phyloP scores from a whole-genome alignment of 2,113 vertebrate genomes.

The Ahaetulla prasina region DNA sequence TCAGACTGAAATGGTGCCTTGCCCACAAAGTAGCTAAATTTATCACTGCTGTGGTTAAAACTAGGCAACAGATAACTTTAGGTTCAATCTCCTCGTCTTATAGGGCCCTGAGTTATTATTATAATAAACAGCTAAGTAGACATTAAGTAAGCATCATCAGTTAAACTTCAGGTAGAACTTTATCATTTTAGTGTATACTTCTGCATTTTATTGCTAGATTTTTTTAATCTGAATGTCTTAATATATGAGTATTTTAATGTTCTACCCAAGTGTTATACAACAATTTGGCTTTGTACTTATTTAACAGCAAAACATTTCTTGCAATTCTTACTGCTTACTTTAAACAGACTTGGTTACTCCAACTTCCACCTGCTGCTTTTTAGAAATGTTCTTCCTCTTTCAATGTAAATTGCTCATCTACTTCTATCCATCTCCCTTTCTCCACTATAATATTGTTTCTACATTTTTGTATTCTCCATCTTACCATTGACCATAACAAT shows the following conservation, averaged over 20 bases:
- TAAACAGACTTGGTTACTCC: neutral
- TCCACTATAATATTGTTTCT: neutral
- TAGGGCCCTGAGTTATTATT: neutral
- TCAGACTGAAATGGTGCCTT: neutral
- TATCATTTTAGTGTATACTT: neutral
- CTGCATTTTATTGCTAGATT: neutral
- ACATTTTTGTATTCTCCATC: neutral
- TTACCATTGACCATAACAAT: neutral
- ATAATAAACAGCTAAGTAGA: neutral
- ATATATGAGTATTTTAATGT: neutral
- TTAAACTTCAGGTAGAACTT: neutral
- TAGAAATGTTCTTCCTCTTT: neutral
- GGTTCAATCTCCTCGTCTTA: neutral
- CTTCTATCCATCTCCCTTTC: neutral
- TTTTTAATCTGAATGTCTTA: neutral
- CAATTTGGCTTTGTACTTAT: neutral
- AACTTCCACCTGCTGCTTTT: neutral
- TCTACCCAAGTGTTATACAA: neutral
- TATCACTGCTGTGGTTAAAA: neutral
- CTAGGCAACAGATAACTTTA: neutral
- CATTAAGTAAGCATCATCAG: neutral
- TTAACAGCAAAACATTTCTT: neutral
- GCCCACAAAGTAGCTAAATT: neutral
- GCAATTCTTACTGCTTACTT: neutral
- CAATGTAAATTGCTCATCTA: neutral